These are phyloP conservation scores for Stegostoma tigrinum DNA, from an alignment of 2,113 vertebrate genomes.

Conservation along the genomic window DNA sequence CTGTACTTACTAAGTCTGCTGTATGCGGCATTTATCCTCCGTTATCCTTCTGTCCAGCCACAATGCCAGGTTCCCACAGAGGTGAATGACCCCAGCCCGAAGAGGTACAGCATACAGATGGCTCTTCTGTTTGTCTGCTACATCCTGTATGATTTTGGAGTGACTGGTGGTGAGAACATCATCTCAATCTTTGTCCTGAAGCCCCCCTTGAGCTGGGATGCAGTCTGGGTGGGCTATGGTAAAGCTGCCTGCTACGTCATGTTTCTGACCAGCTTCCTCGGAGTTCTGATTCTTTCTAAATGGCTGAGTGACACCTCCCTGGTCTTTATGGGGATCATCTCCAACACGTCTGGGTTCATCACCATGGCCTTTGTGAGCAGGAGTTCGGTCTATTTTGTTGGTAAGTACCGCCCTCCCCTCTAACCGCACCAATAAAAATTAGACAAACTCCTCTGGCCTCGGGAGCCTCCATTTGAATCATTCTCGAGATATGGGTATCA, in stretches of 20 bases:
- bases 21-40: constrained; percentile 44
- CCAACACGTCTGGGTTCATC: constrained; percentile 47
- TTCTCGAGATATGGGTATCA: no score
- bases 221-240: constrained; percentile 48
- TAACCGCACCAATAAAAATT: not conserved
- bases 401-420: constrained; percentile 39
- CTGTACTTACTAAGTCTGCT: constrained; percentile 40
- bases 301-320: constrained; percentile 42
- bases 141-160: constrained; percentile 45
- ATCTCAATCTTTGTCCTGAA: constrained; percentile 48
- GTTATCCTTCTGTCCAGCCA: constrained; percentile 3
- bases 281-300: constrained; percentile 43
- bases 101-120: constrained; percentile 33
- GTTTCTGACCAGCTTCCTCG: constrained; percentile 49
- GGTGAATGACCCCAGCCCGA: not conserved
- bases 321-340: constrained; percentile 47
- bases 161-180: constrained; percentile 45
- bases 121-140: constrained; percentile 41
- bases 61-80: not conserved
- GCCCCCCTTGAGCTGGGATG: constrained; percentile 48
- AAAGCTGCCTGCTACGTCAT: constrained; percentile 45
- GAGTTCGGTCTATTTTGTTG: constrained; percentile 48
- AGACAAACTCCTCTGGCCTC: not conserved
- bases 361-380: constrained; percentile 46
- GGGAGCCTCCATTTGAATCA: no score